Conservation (phyloP, 2,113 vertebrate genomes). For the Cichladusa arquata region DNA sequence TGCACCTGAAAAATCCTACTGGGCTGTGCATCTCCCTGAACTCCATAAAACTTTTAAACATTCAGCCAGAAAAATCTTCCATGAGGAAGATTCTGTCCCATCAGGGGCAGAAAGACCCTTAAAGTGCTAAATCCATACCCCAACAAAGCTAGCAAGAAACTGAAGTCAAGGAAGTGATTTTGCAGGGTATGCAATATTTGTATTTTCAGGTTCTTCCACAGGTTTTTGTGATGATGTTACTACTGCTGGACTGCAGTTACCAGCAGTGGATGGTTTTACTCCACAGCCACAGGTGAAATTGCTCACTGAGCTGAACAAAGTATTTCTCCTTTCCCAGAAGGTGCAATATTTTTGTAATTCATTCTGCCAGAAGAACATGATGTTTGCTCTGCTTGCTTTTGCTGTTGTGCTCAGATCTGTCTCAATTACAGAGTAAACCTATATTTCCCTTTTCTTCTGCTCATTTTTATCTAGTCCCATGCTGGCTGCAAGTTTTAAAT, state of each 20-base stretch:
- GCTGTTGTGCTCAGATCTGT: not conserved
- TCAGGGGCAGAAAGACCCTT: not conserved
- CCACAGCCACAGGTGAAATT: not conserved
- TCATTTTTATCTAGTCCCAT: not conserved
- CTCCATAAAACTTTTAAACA: not conserved
- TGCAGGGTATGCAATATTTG: not conserved
- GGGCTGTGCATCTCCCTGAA: not conserved
- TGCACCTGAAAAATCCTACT: not conserved
- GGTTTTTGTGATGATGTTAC: not conserved
- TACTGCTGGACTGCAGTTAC: constrained; percentile 15
- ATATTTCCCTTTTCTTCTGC: not conserved
- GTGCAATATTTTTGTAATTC: not conserved
- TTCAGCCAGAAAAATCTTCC: not conserved
- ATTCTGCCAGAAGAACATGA: not conserved
- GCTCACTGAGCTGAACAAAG: not conserved
- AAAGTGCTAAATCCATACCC: not conserved
- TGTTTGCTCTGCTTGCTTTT: not conserved
- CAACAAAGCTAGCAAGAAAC: not conserved
- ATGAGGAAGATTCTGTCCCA: not conserved
- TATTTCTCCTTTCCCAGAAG: not conserved
- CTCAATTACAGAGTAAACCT: not conserved
- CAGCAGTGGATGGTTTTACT: not conserved
- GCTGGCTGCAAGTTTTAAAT: not conserved
- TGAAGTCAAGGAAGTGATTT: not conserved
- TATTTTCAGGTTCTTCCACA: not conserved